Evolutionary conservation across 2,113 vertebrate species (phyloP).

Genomic region (Ceratotherium simum): DNA sequence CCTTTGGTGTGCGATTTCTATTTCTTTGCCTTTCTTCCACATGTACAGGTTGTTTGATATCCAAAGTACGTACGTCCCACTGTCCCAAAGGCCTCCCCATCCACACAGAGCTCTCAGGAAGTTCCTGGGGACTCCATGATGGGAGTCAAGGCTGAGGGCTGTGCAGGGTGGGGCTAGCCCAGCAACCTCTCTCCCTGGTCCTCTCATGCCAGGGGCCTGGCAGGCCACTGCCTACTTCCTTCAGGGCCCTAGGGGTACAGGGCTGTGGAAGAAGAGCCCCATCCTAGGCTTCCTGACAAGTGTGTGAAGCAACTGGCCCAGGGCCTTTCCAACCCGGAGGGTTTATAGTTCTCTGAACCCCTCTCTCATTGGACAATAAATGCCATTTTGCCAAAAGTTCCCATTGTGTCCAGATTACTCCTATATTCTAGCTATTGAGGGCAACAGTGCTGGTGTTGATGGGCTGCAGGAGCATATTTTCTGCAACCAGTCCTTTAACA

Average conservation of each 20-base stretch:
- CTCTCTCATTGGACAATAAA: background rate
- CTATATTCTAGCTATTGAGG: background rate
- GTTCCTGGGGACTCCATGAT: background rate
- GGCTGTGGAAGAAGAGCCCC: background rate
- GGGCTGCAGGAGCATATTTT: no score
- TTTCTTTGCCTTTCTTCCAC: background rate
- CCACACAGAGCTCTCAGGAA: background rate
- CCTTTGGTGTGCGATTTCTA: background rate
- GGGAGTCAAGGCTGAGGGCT: background rate
- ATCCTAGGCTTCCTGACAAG: background rate
- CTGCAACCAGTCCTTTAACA: background rate
- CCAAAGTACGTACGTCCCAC: background rate
- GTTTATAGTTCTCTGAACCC: background rate
- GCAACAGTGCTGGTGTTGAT: fast-evolving
- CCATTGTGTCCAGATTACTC: background rate
- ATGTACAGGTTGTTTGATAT: background rate
- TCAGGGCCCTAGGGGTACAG: background rate
- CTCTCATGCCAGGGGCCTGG: background rate
- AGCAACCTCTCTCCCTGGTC: background rate
- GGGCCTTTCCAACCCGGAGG: background rate
- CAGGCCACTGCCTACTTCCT: background rate
- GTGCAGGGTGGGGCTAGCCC: background rate
- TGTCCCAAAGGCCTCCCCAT: no score
- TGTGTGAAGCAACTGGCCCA: background rate
- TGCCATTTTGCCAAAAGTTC: background rate